Evolutionary conservation across 2,888 invertebrate genomes (phyloP).

Genomic region (Scaptomyza caliginosa): DNA sequence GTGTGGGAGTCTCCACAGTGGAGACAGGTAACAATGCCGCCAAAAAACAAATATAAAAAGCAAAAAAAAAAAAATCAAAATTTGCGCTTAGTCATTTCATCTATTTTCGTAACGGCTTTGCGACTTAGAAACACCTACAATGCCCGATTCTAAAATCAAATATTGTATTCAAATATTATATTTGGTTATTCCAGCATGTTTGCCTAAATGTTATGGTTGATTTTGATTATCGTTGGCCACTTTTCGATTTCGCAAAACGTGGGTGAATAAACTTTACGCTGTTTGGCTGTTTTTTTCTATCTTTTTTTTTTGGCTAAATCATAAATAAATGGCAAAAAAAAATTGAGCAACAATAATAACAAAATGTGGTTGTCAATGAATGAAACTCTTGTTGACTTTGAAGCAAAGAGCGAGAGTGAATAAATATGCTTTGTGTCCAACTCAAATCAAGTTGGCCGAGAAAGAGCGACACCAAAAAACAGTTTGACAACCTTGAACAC

Average conservation of each 20-base stretch:
- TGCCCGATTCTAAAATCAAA: slow-evolving; percentile 25
- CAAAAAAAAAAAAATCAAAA: slow-evolving; percentile 13
- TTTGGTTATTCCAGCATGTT: slow-evolving; percentile 35
- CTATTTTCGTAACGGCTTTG: slow-evolving; percentile 69
- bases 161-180: slow-evolving; percentile 12
- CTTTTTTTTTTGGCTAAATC: slow-evolving; percentile 28
- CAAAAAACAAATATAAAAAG: too few relatives aligned
- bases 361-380: slow-evolving; percentile 71
- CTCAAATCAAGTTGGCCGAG: slow-evolving; percentile 43
- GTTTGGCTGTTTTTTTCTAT: too few relatives aligned
- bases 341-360: slow-evolving; percentile 19
- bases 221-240: slow-evolving; percentile 29
- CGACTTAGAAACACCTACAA: slow-evolving; percentile 68
- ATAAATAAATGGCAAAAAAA: slow-evolving; percentile 20
- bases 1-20: slow-evolving; percentile 55
- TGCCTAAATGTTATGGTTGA: slow-evolving; percentile 47
- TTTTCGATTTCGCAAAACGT: slow-evolving; percentile 54
- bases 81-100: slow-evolving; percentile 64
- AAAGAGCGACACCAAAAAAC: slow-evolving; percentile 4
- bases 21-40: slow-evolving; percentile 50
- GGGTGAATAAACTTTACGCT: slow-evolving; percentile 73
- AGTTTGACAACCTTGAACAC: slow-evolving; percentile 45
- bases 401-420: slow-evolving; percentile 61
- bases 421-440: slow-evolving; percentile 30
- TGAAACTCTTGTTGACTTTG: slow-evolving; percentile 68